Percentiles rank a stretch among this genome's conserved stretches.
Evolutionary conservation across 2,888 invertebrate species (phyloP).

Genomic region (Folsomia manolachei): DNA sequence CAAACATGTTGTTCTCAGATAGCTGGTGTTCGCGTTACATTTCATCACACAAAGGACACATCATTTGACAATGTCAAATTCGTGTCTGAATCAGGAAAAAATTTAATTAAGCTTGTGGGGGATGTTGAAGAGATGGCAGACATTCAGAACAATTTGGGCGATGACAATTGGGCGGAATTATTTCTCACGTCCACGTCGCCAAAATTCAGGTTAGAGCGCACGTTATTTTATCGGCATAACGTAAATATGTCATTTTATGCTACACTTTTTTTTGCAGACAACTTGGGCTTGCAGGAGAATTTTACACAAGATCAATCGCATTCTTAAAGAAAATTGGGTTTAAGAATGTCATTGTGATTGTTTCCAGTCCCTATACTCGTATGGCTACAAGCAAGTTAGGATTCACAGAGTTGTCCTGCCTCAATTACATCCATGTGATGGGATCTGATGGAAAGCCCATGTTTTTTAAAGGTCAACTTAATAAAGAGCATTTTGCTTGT

Average conservation of each 20-base stretch:
- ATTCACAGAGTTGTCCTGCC: constrained; percentile 23
- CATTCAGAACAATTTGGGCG: constrained; percentile 9
- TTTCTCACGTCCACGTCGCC: constrained; percentile 25
- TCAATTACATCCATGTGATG: constrained; percentile 27
- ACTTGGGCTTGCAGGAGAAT: constrained; percentile 36
- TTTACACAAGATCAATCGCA: constrained; percentile 28
- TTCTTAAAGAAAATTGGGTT: constrained; percentile 36
- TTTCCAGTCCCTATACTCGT: constrained; percentile 32
- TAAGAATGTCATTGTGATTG: constrained; percentile 34
- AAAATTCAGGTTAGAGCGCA: too few species aligned
- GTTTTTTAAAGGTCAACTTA: constrained; percentile 23
- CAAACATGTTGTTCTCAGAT: constrained; percentile 22
- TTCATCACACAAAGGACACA: constrained; percentile 21
- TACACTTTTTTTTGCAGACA: too few species aligned
- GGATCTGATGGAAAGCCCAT: constrained; percentile 35
- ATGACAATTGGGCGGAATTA: constrained; percentile 34
- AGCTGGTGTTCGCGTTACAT: constrained; percentile 32
- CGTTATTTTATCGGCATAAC: too few species aligned
- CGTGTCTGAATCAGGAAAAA: background rate
- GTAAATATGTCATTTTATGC: too few species aligned
- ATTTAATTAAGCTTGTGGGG: constrained; percentile 26
- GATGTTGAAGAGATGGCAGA: constrained; percentile 24
- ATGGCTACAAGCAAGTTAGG: constrained; percentile 26
- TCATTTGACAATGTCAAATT: constrained; percentile 4
- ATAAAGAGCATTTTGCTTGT: constrained; percentile 28